Percentiles rank a stretch among this genome's conserved stretches.
These are phyloP conservation scores for Piprites chloris DNA, from an alignment of 2,113 vertebrate species.

Conservation along the genomic window DNA sequence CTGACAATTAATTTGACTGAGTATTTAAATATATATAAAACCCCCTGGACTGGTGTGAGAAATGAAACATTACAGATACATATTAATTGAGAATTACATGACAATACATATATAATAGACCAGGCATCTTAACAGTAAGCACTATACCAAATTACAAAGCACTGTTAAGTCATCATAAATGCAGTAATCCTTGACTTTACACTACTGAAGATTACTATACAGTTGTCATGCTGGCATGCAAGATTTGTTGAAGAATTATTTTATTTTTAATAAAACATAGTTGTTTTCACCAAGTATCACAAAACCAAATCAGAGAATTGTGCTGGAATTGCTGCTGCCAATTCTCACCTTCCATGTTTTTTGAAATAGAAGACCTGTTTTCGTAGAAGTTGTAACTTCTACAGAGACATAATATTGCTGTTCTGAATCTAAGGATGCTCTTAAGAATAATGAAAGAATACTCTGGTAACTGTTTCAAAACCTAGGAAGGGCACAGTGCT, in stretches of 20 bases:
- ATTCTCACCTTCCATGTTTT: not conserved
- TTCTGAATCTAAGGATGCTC: not conserved
- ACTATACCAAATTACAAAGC: not conserved
- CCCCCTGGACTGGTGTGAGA: not conserved
- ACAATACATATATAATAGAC: not conserved
- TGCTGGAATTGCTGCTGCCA: not conserved
- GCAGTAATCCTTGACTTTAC: not conserved
- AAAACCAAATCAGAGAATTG: not conserved
- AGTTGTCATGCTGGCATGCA: not conserved
- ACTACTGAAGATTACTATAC: not conserved
- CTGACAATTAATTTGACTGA: not conserved
- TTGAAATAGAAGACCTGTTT: not conserved
- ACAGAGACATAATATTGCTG: not conserved
- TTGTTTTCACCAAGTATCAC: not conserved
- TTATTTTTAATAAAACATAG: not conserved
- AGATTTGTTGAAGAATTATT: not conserved
- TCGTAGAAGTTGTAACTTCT: not conserved
- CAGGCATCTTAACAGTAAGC: not conserved
- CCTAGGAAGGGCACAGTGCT: not conserved
- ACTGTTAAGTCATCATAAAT: not conserved
- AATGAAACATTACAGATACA: not conserved
- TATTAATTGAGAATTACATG: not conserved
- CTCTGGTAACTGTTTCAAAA: not conserved
- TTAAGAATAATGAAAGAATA: not conserved
- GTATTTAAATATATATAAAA: not conserved